phyloP scores from a whole-genome alignment of 2,797 vertebrate species.

The Hydrocynus forskahlii region DNA sequence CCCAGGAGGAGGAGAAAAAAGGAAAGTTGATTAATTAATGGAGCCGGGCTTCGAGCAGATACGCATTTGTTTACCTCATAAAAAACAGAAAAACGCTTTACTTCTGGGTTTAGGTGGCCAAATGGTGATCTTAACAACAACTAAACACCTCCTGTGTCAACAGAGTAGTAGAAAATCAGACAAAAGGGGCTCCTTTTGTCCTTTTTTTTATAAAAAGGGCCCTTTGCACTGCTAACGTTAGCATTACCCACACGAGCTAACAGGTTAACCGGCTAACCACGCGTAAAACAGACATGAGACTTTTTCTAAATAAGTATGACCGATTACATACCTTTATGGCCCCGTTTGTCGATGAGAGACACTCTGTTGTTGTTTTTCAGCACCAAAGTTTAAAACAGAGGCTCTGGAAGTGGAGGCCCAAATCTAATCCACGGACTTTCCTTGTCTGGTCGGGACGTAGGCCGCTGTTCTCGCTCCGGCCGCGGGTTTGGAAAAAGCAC shows the following conservation, averaged over 20 bases:
- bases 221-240: neutral
- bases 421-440: conserved; percentile 41
- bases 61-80: conserved; percentile 20
- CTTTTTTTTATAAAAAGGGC: neutral
- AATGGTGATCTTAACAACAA: too few species aligned
- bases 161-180: neutral
- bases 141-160: neutral
- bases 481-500: neutral
- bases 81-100: too few species aligned
- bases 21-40: neutral
- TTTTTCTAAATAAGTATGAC: neutral
- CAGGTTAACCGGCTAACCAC: conserved; percentile 72
- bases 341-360: fast-evolving
- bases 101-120: too few species aligned
- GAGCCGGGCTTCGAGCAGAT: neutral
- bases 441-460: conserved; percentile 29
- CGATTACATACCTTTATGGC: neutral
- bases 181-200: neutral
- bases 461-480: conserved; percentile 26
- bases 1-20: neutral
- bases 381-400: neutral
- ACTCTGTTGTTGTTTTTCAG: neutral
- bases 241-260: conserved; percentile 62
- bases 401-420: conserved; percentile 28
- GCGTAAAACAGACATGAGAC: neutral